These are phyloP conservation scores for Eledona agricola DNA, from an alignment of 2,888 invertebrate genomes.

Conservation along the genomic window DNA sequence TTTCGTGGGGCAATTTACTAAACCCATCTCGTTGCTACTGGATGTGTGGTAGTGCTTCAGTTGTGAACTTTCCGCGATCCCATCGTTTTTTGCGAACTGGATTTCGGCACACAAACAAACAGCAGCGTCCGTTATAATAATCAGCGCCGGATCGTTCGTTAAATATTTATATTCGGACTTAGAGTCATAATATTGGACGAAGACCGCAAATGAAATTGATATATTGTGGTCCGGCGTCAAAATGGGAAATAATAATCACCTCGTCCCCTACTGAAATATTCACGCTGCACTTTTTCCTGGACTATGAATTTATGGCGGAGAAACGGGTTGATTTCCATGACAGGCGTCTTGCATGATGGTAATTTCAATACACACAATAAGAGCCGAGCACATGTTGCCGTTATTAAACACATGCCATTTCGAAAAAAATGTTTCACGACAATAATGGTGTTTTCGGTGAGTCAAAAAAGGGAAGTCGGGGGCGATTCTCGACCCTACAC, in stretches of 20 bases:
- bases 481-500: conserved; percentile 12
- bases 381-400: conserved; percentile 17
- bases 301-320: too few relatives aligned
- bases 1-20: conserved; percentile 46
- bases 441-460: conserved; percentile 8
- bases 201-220: conserved; percentile 50
- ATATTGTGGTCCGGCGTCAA: conserved; percentile 49
- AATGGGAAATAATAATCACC: conserved; percentile 48
- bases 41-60: conserved; percentile 29
- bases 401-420: conserved; percentile 28
- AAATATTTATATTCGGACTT: conserved; percentile 22
- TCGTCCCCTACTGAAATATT: conserved; percentile 17
- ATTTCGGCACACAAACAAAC: background rate
- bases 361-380: conserved; percentile 14
- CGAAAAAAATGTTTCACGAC: conserved; percentile 8
- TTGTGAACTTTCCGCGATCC: conserved; percentile 1
- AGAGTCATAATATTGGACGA: conserved; percentile 27
- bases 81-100: background rate
- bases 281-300: too few relatives aligned
- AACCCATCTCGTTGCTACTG: conserved; percentile 48
- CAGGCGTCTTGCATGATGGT: conserved; percentile 11
- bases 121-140: conserved; percentile 2
- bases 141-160: conserved; percentile 1
- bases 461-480: conserved; percentile 1
- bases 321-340: background rate